Evolutionary conservation across 2,113 vertebrate species (phyloP).

Genomic region (Polypterus bichir): DNA sequence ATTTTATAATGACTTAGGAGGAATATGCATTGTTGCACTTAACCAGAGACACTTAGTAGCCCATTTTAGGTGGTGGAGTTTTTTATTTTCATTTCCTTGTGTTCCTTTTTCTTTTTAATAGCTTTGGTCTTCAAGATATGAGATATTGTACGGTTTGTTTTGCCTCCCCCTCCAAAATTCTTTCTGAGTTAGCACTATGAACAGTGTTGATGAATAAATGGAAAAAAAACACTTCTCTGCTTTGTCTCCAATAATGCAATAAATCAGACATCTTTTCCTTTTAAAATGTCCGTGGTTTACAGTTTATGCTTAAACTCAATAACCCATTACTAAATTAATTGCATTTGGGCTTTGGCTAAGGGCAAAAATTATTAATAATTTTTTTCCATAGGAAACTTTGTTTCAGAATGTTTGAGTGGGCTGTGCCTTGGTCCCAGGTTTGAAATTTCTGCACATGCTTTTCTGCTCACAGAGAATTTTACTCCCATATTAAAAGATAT

Average conservation of each 20-base stretch:
- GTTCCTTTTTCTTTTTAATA: background rate
- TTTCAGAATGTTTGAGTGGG: no score
- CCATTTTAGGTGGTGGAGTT: background rate
- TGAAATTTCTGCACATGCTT: no score
- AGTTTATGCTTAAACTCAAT: conserved; percentile 75
- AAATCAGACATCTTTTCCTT: conserved; percentile 74
- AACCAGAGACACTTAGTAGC: no score
- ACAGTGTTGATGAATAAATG: conserved; percentile 67
- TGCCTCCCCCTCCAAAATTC: conserved; percentile 43
- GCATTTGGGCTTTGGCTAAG: conserved; percentile 72
- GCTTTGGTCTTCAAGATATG: background rate
- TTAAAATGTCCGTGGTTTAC: conserved; percentile 69
- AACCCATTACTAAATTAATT: conserved; percentile 77
- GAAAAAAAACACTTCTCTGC: conserved; percentile 72
- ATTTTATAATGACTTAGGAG: no score
- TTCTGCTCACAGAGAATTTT: no score
- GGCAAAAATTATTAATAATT: conserved; percentile 19
- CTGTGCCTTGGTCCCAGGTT: no score
- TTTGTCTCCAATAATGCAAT: conserved; percentile 62
- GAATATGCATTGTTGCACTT: no score
- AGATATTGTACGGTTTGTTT: background rate
- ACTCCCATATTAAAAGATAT: no score
- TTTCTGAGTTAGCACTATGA: conserved; percentile 62
- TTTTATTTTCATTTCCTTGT: conserved; percentile 3
- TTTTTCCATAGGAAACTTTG: background rate